Percentiles rank a stretch among this genome's conserved stretches.
These are phyloP conservation scores for Cephus pulcher DNA, from an alignment of 2,888 invertebrate genomes.

Conservation along the genomic window DNA sequence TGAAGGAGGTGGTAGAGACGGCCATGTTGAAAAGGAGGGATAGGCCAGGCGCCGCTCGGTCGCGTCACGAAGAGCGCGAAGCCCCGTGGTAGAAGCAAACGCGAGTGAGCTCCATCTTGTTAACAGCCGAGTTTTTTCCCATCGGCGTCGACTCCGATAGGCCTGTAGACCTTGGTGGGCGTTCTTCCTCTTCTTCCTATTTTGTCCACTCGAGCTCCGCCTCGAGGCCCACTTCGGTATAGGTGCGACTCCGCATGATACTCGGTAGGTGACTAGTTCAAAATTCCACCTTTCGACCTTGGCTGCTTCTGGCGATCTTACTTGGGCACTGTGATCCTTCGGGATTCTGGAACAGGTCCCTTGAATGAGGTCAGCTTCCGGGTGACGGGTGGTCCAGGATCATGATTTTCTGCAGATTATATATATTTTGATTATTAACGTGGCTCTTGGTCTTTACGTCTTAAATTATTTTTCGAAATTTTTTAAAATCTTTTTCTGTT, in stretches of 20 bases:
- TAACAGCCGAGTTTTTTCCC: slow-evolving; percentile 60
- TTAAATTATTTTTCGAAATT: too few species aligned
- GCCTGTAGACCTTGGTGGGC: slow-evolving; percentile 58
- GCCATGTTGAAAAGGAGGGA: slow-evolving; percentile 58
- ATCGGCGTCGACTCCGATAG: slow-evolving; percentile 57
- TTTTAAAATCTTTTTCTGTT: too few species aligned
- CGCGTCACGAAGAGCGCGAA: slow-evolving; percentile 37
- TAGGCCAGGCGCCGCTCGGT: slow-evolving; percentile 44
- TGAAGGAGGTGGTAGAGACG: slow-evolving; percentile 47
- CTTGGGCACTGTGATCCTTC: too few species aligned
- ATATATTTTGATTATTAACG: too few species aligned
- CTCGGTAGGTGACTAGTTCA: neutral
- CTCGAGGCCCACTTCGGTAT: slow-evolving; percentile 33
- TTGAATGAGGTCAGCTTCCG: too few species aligned
- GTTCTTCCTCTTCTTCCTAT: slow-evolving; percentile 60
- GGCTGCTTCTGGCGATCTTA: too few species aligned
- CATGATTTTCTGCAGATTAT: too few species aligned
- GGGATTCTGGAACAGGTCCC: too few species aligned
- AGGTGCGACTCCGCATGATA: slow-evolving; percentile 1
- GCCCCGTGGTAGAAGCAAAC: slow-evolving; percentile 10
- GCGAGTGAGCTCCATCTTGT: slow-evolving; percentile 60
- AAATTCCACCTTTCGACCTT: too few species aligned
- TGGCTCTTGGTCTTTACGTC: too few species aligned
- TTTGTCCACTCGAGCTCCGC: slow-evolving; percentile 60
- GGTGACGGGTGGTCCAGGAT: too few species aligned